A percentile compares a stretch with the other conserved stretches of the same genome.
phyloP scores from a whole-genome alignment of 2,113 vertebrate species.

The Vidua macroura region DNA sequence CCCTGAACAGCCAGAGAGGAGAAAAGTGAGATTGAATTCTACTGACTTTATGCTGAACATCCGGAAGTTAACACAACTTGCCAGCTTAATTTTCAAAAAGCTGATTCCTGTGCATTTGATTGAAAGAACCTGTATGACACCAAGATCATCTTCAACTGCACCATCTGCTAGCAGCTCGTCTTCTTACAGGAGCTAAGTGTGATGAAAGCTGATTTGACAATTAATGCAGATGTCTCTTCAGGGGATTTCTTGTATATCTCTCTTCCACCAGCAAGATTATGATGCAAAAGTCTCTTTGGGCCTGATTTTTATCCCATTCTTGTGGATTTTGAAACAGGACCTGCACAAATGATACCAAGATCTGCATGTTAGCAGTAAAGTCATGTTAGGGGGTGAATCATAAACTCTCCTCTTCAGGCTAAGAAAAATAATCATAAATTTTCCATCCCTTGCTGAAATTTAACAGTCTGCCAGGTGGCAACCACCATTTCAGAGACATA shows the following conservation, averaged over 20 bases:
- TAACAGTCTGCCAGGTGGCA: slow-evolving; percentile 41
- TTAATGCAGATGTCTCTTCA: background rate
- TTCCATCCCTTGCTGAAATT: background rate
- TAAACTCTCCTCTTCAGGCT: background rate
- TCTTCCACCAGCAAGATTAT: background rate
- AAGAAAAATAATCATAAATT: background rate
- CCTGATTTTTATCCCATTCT: background rate
- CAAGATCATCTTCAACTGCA: background rate
- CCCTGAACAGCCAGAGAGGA: background rate
- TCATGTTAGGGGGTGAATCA: background rate
- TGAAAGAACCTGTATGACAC: background rate
- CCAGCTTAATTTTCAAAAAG: background rate
- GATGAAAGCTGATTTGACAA: background rate
- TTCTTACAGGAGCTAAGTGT: background rate
- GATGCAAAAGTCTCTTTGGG: background rate
- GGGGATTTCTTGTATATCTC: background rate
- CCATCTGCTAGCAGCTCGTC: slow-evolving; percentile 30
- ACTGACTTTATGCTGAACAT: background rate
- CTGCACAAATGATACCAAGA: background rate
- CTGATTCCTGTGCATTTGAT: background rate
- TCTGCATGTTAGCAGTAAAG: background rate
- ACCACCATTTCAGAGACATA: slow-evolving; percentile 8
- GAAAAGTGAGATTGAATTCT: background rate
- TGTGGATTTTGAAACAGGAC: background rate
- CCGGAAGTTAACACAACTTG: background rate